Evolutionary conservation across 2,888 invertebrate species (phyloP).

Genomic region (Orthosia gracilis): DNA sequence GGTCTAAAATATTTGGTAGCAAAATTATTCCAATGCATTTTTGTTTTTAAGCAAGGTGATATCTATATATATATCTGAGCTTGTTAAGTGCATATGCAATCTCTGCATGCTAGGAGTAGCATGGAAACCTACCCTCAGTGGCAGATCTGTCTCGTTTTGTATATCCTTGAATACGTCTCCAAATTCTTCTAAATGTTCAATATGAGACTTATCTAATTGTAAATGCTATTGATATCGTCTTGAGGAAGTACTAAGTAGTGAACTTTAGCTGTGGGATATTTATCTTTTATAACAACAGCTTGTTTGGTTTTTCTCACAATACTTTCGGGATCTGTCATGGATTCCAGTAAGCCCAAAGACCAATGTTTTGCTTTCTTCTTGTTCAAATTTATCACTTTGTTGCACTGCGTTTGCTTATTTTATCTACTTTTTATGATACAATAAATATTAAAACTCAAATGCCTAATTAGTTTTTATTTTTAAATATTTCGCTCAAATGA

Average conservation of each 20-base stretch:
- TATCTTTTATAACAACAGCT: constrained; percentile 95
- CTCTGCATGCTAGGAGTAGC: constrained; percentile 95
- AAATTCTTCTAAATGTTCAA: constrained; percentile 94
- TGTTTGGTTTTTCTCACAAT: constrained; percentile 93
- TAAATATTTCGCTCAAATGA: too few relatives aligned
- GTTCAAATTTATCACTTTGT: constrained; percentile 29
- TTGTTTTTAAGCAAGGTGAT: constrained; percentile 95
- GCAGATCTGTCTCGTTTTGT: constrained; percentile 82
- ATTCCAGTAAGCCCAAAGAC: constrained; percentile 92
- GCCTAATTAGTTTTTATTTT: too few relatives aligned
- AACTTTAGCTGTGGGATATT: constrained; percentile 96
- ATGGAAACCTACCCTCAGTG: constrained; percentile 94
- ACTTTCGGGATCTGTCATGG: constrained; percentile 93
- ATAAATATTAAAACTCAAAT: too few relatives aligned
- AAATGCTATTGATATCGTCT: constrained; percentile 93
- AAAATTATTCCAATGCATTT: constrained; percentile 97
- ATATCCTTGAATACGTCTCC: constrained; percentile 92
- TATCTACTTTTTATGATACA: neutral
- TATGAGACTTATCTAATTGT: constrained; percentile 91
- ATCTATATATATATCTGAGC: constrained; percentile 97
- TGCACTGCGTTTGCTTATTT: constrained; percentile 60
- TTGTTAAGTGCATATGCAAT: constrained; percentile 97
- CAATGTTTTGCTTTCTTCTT: constrained; percentile 88
- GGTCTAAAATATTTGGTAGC: constrained; percentile 95
- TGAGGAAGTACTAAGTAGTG: constrained; percentile 95